Conservation (phyloP, 1,140 invertebrate genomes). For the Drosophila punjabiensis region DNA sequence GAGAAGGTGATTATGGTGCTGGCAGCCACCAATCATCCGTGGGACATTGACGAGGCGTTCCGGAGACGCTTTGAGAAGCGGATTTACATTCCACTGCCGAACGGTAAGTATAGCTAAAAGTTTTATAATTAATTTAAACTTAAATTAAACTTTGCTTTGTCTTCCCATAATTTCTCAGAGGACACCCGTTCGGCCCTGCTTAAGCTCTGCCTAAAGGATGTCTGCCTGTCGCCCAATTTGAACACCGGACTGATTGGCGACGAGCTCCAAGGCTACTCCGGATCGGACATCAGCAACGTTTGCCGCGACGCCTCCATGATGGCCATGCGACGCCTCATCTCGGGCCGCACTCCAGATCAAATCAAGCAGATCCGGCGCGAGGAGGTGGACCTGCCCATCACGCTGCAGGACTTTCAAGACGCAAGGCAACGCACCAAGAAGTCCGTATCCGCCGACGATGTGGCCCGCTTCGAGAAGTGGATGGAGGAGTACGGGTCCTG, state of each 20-base stretch:
- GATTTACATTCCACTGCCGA: constrained; percentile 99
- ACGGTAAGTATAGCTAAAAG: constrained; percentile 86
- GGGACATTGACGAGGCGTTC: constrained; percentile 99
- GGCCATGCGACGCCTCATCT: constrained; percentile 98
- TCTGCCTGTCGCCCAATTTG: constrained; percentile 92
- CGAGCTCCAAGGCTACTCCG: constrained; percentile 97
- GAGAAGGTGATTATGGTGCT: constrained; percentile 97
- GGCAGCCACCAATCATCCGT: constrained; percentile 99
- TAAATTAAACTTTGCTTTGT: not conserved
- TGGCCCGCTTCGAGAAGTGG: constrained; percentile 98
- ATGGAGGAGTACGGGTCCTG: constrained; percentile 97
- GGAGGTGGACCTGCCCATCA: constrained; percentile 97
- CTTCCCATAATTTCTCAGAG: constrained; percentile 77
- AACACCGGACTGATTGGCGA: constrained; percentile 92
- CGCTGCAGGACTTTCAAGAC: constrained; percentile 94
- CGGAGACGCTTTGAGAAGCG: constrained; percentile 98
- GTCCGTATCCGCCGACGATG: constrained; percentile 96
- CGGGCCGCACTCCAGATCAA: constrained; percentile 96
- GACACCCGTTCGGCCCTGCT: constrained; percentile 94
- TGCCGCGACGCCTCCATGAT: constrained; percentile 99
- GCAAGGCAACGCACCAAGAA: constrained; percentile 97
- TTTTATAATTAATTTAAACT: not conserved
- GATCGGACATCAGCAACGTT: constrained; percentile 99
- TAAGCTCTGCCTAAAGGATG: constrained; percentile 96
- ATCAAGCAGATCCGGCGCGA: constrained; percentile 97